Base-by-base conservation (phyloP, 2,113 vertebrate genomes). In the Anseranas semipalmata region DNA sequence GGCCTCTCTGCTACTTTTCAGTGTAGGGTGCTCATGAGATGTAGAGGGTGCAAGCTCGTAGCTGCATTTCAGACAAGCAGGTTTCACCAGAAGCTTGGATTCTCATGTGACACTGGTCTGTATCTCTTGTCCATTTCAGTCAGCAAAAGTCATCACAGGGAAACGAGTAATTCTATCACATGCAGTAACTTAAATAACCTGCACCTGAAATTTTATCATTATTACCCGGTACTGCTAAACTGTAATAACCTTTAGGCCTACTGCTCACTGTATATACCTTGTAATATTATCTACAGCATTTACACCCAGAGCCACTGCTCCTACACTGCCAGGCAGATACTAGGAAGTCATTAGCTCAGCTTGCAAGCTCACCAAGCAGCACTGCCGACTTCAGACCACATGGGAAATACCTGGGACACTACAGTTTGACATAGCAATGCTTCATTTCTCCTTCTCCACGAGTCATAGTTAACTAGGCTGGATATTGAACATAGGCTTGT, bases 41-140 rank as follows among this genome's bases (percentile, higher is more conserved):
- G 4, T 19, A 15, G 2, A n/a, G 67, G 32, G 37, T 15, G 19
- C 6, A 1, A 2, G 11, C 17, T 60, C 52, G 19, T 4, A 25
- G 35, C 22, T 3, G 8, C 20, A 11, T 35, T 33, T 74, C 6
- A 30, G 8, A 28, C 45, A 28, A 35, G 53, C 45, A 73, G 59
- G 32, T 85, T 89, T 63, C 62, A 68, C 35, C 41, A 70, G 30
- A 74, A 75, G 62, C 41, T 39, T 39, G 58, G n/a, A 19, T 68
- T 45, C 62, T 21, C 25, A 15, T 2, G 6, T 32, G 62, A 18
- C 2, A 1, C 15, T 12, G 17, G 14, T 53, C n/a, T 65, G 33
- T 65, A 7, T 20, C 81, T 86, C 70, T 77, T 72, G 70, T 8
- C 39, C 30, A 12, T 52, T 46, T 37, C 70, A 21, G 15, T 33